These are phyloP conservation scores for Ophion costatus DNA, from an alignment of 2,888 invertebrate genomes.

Conservation along the genomic window DNA sequence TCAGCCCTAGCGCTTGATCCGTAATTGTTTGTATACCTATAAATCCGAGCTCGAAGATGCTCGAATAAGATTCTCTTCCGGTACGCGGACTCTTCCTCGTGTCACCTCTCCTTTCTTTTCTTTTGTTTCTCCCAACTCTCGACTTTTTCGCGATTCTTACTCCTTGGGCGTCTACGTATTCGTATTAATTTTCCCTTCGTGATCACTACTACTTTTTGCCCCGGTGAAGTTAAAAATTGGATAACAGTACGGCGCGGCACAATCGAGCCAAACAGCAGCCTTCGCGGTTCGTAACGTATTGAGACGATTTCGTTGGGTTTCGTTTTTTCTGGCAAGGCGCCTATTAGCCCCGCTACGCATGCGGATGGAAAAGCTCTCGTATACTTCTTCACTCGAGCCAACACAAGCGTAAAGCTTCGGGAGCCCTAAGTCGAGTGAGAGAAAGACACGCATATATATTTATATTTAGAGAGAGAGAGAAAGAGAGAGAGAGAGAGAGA, in stretches of 20 bases:
- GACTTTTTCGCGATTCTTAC: not conserved
- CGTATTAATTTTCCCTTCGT: slow-evolving; percentile 16
- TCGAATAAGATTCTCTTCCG: slow-evolving; percentile 43
- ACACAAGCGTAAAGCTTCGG: slow-evolving; percentile 10
- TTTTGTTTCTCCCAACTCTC: not conserved
- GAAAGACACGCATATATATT: slow-evolving; percentile 19
- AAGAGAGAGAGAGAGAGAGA: slow-evolving; percentile 41
- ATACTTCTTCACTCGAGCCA: slow-evolving; percentile 25
- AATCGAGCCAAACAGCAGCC: slow-evolving; percentile 86
- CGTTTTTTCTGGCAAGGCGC: slow-evolving; percentile 75
- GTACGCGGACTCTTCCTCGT: not conserved
- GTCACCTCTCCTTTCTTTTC: not conserved
- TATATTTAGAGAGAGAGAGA: slow-evolving; percentile 29
- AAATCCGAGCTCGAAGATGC: slow-evolving; percentile 54
- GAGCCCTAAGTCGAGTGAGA: not conserved
- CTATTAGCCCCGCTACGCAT: slow-evolving; percentile 79
- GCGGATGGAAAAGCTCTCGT: slow-evolving; percentile 72
- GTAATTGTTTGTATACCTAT: slow-evolving; percentile 55
- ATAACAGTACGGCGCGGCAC: slow-evolving; percentile 81
- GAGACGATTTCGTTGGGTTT: slow-evolving; percentile 68
- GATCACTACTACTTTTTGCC: not conserved
- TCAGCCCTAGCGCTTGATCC: not conserved
- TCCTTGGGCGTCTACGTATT: not conserved
- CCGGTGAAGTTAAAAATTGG: slow-evolving; percentile 61
- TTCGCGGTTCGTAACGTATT: slow-evolving; percentile 84